Conservation (phyloP, 2,888 invertebrate genomes). For the Drosophila limbata region DNA sequence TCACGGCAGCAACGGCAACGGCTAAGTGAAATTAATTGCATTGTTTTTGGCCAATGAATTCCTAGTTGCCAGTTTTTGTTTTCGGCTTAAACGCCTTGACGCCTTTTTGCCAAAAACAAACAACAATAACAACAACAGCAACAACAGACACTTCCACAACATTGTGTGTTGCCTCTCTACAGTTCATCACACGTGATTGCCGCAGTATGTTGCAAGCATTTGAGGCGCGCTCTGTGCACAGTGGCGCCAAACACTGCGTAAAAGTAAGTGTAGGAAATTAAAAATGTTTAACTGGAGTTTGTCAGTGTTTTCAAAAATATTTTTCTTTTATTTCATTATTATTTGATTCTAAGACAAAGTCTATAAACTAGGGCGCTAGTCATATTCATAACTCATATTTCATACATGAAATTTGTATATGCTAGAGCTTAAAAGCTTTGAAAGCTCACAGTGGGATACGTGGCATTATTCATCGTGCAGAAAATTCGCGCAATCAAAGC, state of each 20-base stretch:
- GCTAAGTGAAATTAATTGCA: conserved; percentile 85
- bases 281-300: too few relatives aligned
- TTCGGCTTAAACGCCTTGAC: conserved; percentile 75
- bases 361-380: too few relatives aligned
- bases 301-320: too few relatives aligned
- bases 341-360: too few relatives aligned
- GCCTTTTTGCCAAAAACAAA: conserved; percentile 67
- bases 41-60: conserved; percentile 83
- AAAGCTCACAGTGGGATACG: too few relatives aligned
- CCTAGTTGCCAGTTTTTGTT: conserved; percentile 78
- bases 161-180: conserved; percentile 36
- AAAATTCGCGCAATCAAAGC: too few relatives aligned
- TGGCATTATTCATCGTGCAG: too few relatives aligned
- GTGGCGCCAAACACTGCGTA: conserved; percentile 15
- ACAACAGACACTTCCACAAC: conserved; percentile 36
- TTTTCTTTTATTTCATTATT: too few relatives aligned
- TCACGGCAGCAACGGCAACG: conserved; percentile 66
- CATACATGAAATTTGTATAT: too few relatives aligned
- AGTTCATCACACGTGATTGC: conserved; percentile 68
- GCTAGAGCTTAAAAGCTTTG: too few relatives aligned
- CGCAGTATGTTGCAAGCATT: conserved; percentile 58
- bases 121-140: conserved; percentile 48
- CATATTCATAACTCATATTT: too few relatives aligned
- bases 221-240: conserved; percentile 41
- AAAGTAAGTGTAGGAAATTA: background rate